Base-by-base conservation (phyloP, 2,113 vertebrate genomes). In the Oreochromis aureus region DNA sequence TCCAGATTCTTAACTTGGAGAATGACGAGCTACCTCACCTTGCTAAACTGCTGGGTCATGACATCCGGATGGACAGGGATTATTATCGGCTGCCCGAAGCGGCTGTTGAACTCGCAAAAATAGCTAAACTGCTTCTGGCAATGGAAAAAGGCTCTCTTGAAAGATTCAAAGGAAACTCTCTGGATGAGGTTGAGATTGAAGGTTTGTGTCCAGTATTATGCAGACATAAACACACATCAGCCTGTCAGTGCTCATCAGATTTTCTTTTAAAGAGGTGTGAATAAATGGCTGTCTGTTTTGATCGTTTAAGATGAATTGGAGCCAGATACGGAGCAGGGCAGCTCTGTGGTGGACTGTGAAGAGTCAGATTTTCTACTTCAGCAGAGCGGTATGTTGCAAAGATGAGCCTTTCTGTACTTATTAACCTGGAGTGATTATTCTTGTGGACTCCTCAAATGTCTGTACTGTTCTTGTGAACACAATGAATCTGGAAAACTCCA, bases 1-100 rank as follows among this genome's bases (percentile, higher is more conserved):
- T 94, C 30, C 93, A 94, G 86, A 87, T 95, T 24, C 93, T 95
- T 8, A 91, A 92, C 81, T 48, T 95, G 18, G 92, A 94, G 85
- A 93, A 95, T 1, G 81, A 94, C 1, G 88, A 95, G 86, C 87
- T 95, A 1, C 11, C 54, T 22, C 90, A 93, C 4, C 86, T 96
- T 5, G 84, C 87, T 6, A 89, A 94, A 19, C 85, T 94, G 41
- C 59, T 95, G 30, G 90, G 94, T 7, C 90, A 81, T 2, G 71
- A 94, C 73, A 90, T 95, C 32, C 84, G 11, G 4, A 10, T 91
- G 1, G 87, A 94, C 10, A 48, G 80, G 32, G 73, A 93, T 3
- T 95, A 88, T 7, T 95, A 94, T 69, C 84, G 78, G 9, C 53
- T 41, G 3, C 90, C 94, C 22, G 80, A 92, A 34, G 90, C 90